Percentiles rank a stretch among this genome's conserved stretches.
These are phyloP conservation scores for Colostygia pectinataria DNA, from an alignment of 2,888 invertebrate species.

Conservation along the genomic window DNA sequence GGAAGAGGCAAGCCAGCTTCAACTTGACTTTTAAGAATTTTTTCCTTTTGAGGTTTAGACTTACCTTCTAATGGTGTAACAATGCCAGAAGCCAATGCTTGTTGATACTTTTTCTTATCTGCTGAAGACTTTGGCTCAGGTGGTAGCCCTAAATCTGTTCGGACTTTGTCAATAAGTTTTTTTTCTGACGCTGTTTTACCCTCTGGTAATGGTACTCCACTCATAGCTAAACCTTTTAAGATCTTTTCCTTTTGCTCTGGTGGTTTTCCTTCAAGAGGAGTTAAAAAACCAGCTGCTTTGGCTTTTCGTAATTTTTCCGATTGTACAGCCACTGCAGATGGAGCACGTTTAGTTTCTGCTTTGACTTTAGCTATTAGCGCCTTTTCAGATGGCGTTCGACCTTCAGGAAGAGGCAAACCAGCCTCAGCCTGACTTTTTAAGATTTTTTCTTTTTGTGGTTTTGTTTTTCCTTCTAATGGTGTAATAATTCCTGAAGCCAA, in stretches of 20 bases:
- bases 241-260: constrained; percentile 41
- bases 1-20: constrained; percentile 41
- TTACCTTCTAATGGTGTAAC: constrained; percentile 48
- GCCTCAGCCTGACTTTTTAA: constrained; percentile 35
- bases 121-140: constrained; percentile 35
- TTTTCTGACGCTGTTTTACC: constrained; percentile 39
- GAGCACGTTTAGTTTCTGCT: constrained; percentile 2
- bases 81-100: constrained; percentile 42
- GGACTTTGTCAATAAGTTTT: constrained; percentile 34
- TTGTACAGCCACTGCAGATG: constrained; percentile 10
- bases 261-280: constrained; percentile 35
- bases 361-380: constrained; percentile 12
- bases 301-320: constrained; percentile 38
- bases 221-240: constrained; percentile 34
- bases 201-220: constrained; percentile 33
- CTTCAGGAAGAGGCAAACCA: constrained; percentile 42
- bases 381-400: constrained; percentile 46
- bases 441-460: constrained; percentile 37
- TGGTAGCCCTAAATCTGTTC: constrained; percentile 34
- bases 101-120: constrained; percentile 39
- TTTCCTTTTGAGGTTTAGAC: constrained; percentile 38
- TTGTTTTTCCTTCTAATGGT: constrained; percentile 36
- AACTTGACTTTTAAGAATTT: constrained; percentile 34
- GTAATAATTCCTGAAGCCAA: constrained; percentile 28
- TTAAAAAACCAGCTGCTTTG: constrained; percentile 13